These are phyloP conservation scores for Cynaeus angustus DNA, from an alignment of 2,888 invertebrate genomes.

Conservation along the genomic window DNA sequence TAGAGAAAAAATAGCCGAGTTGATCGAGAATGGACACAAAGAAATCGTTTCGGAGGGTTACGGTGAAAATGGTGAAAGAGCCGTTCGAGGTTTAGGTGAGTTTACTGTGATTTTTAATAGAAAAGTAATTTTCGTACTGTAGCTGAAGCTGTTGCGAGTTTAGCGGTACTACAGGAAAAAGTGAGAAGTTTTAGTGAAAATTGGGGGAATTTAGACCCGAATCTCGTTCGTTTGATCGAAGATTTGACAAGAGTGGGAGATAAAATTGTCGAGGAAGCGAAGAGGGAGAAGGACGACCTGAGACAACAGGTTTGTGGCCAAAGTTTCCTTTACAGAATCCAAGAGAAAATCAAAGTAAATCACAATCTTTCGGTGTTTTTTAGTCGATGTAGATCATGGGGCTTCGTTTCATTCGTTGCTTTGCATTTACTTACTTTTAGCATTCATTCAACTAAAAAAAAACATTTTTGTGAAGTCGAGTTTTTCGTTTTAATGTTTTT, in stretches of 20 bases:
- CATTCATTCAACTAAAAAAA: too few relatives aligned
- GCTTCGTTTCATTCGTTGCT: too few relatives aligned
- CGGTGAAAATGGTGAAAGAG: constrained; percentile 67
- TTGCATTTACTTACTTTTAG: too few relatives aligned
- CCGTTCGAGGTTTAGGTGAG: constrained; percentile 58
- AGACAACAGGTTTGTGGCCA: constrained; percentile 79
- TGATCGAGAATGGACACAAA: constrained; percentile 71
- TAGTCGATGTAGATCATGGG: too few relatives aligned
- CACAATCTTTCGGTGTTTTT: too few relatives aligned
- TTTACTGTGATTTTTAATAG: background rate
- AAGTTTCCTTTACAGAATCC: too few relatives aligned
- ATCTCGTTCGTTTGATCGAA: constrained; percentile 76
- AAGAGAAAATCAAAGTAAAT: too few relatives aligned
- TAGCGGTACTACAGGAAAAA: constrained; percentile 66
- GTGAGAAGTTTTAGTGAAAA: constrained; percentile 71
- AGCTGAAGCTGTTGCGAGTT: constrained; percentile 63
- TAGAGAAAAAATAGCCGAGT: constrained; percentile 70
- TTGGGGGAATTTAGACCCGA: constrained; percentile 68
- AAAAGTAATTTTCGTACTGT: constrained; percentile 7
- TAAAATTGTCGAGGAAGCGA: constrained; percentile 78
- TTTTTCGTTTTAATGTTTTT: too few relatives aligned
- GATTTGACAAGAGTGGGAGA: constrained; percentile 77
- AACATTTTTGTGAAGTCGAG: too few relatives aligned
- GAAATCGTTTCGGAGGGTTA: constrained; percentile 75
- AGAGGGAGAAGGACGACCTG: constrained; percentile 81